Conservation (phyloP, 1,140 invertebrate genomes). For the Zaprionus africanus region DNA sequence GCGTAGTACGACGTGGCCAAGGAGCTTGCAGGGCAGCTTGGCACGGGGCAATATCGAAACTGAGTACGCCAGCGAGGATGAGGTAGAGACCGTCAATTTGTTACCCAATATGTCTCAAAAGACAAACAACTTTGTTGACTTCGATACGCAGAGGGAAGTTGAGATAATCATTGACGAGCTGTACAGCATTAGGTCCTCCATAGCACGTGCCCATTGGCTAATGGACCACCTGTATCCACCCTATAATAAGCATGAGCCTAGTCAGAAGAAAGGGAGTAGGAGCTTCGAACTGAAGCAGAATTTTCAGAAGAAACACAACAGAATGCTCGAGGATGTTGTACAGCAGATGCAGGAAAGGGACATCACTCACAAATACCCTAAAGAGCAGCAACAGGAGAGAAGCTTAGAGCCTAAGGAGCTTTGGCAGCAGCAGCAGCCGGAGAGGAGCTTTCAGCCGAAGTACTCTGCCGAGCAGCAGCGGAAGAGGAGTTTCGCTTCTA, state of each 20-base stretch:
- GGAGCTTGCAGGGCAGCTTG: neutral
- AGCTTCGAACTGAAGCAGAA: neutral
- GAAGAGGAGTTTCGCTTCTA: too few relatives aligned
- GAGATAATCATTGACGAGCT: neutral
- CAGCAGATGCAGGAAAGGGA: too few relatives aligned
- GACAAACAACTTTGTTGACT: neutral
- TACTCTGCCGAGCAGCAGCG: neutral
- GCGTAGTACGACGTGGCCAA: neutral
- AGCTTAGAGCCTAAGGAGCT: neutral
- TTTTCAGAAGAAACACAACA: too few relatives aligned
- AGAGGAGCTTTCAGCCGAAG: neutral
- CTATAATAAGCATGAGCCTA: neutral
- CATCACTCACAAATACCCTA: too few relatives aligned
- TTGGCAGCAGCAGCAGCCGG: too few relatives aligned
- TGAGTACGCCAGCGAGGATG: slow-evolving; percentile 11
- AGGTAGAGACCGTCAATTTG: neutral
- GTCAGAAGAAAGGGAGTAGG: neutral
- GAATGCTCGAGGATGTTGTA: too few relatives aligned
- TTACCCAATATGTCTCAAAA: neutral
- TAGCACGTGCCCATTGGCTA: neutral
- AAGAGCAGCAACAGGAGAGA: neutral
- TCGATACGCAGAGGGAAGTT: neutral
- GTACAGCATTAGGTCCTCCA: neutral
- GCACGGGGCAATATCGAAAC: neutral
- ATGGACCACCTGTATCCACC: slow-evolving; percentile 3